Conservation (phyloP, 2,888 invertebrate genomes). For the Ormyrus pomaceus region DNA sequence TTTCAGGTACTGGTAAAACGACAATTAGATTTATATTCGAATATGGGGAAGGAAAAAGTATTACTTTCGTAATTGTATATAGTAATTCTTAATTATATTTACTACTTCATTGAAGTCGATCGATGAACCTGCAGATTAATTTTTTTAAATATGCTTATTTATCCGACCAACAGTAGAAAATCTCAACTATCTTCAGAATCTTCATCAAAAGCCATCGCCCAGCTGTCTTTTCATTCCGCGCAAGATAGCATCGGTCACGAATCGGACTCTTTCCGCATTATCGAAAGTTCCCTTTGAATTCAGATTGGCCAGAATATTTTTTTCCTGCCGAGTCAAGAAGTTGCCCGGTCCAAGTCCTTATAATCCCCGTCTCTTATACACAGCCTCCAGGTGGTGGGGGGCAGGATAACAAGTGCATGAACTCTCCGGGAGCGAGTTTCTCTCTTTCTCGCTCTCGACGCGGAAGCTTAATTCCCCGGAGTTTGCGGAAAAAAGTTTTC, state of each 20-base stretch:
- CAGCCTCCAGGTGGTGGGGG: neutral
- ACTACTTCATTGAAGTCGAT: too few relatives aligned
- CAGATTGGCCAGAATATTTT: neutral
- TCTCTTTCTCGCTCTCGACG: neutral
- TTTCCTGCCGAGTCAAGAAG: neutral
- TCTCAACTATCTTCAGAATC: too few relatives aligned
- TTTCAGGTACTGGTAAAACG: too few relatives aligned
- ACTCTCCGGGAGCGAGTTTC: neutral
- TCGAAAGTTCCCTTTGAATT: neutral
- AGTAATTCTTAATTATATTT: too few relatives aligned
- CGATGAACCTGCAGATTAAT: too few relatives aligned
- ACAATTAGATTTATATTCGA: too few relatives aligned
- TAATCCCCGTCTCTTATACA: neutral
- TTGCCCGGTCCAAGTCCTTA: neutral
- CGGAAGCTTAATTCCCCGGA: neutral
- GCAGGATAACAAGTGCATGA: neutral
- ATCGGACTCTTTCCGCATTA: neutral
- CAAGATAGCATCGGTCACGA: neutral
- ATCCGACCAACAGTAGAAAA: too few relatives aligned
- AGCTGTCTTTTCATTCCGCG: neutral
- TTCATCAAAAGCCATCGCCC: too few relatives aligned
- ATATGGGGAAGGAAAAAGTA: too few relatives aligned
- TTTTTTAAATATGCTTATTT: too few relatives aligned
- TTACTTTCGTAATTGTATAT: too few relatives aligned
- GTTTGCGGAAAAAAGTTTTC: slow-evolving; percentile 16